Percentiles rank a stretch among this genome's conserved stretches.
Evolutionary conservation across 1,140 invertebrate genomes (phyloP).

Genomic region (Oreohelix idahoensis): DNA sequence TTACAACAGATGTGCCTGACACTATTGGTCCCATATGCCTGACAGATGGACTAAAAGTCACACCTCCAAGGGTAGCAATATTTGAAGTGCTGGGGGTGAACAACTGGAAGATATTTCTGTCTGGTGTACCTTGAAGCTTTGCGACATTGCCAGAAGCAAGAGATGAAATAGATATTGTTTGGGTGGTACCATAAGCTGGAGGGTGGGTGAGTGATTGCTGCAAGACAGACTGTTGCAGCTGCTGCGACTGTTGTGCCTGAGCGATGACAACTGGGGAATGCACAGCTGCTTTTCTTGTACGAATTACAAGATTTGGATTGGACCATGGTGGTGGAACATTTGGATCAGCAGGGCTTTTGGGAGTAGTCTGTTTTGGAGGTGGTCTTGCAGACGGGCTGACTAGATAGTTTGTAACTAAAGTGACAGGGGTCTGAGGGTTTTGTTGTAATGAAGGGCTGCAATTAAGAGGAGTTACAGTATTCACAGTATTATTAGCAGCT

Average conservation of each 20-base stretch:
- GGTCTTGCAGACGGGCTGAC: constrained; percentile 40
- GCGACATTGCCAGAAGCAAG: constrained; percentile 36
- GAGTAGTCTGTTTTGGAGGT: constrained; percentile 24
- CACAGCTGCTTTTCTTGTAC: constrained; percentile 73
- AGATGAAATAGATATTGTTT: constrained; percentile 4
- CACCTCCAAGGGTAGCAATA: constrained; percentile 14
- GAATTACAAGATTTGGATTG: constrained; percentile 75
- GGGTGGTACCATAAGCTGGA: neutral
- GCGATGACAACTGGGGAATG: constrained; percentile 50
- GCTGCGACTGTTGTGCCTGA: neutral
- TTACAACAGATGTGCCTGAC: neutral
- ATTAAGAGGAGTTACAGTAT: neutral
- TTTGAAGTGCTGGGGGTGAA: constrained; percentile 31
- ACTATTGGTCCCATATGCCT: constrained; percentile 25
- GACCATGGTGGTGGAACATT: constrained; percentile 71
- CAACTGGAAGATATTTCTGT: constrained; percentile 39
- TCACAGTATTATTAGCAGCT: constrained; percentile 21
- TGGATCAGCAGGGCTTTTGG: constrained; percentile 28
- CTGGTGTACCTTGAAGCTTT: constrained; percentile 42
- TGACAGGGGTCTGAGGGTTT: constrained; percentile 1
- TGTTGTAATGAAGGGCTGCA: neutral
- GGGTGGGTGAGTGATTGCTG: constrained; percentile 19
- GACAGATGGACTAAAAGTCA: constrained; percentile 32
- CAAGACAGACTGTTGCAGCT: constrained; percentile 19
- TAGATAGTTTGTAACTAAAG: constrained; percentile 25